Percentiles rank a stretch among this genome's conserved stretches.
These are phyloP conservation scores for Hafferia zeledoni DNA, from an alignment of 2,797 vertebrate genomes.

Conservation along the genomic window DNA sequence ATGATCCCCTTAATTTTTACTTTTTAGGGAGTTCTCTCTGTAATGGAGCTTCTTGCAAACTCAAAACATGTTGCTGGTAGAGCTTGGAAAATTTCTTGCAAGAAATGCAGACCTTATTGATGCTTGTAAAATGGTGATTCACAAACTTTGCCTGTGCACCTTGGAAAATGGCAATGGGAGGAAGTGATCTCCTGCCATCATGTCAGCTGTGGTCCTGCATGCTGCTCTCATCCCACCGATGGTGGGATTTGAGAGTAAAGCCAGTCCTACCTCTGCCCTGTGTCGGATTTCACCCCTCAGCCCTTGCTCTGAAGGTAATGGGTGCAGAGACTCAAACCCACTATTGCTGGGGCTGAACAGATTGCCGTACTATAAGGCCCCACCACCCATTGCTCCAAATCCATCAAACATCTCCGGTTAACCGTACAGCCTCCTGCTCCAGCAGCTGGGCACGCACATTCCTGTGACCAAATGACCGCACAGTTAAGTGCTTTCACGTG, in stretches of 20 bases:
- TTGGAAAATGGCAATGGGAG: not conserved
- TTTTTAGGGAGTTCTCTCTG: not conserved
- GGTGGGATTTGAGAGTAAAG: not conserved
- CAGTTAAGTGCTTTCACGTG: constrained; percentile 46
- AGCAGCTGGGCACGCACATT: constrained; percentile 56
- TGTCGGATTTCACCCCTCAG: not conserved
- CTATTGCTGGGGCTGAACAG: not conserved
- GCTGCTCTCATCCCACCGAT: not conserved
- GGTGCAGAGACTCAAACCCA: accelerated
- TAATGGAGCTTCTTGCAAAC: not conserved
- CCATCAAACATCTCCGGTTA: constrained; percentile 37
- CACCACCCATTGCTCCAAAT: constrained; percentile 9
- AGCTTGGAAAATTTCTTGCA: not conserved
- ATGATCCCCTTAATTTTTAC: constrained; percentile 32
- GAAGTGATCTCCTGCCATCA: not conserved
- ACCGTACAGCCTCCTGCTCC: constrained; percentile 5
- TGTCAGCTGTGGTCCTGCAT: not conserved
- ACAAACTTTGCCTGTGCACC: not conserved
- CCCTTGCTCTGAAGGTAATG: not conserved
- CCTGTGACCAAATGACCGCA: constrained; percentile 43
- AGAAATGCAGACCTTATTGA: not conserved
- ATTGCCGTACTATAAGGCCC: not conserved
- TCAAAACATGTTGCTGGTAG: not conserved
- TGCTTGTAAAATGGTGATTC: not conserved
- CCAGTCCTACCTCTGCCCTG: not conserved